These are phyloP conservation scores for Leptopilina drosophilae DNA, from an alignment of 2,888 invertebrate genomes.

Conservation along the genomic window DNA sequence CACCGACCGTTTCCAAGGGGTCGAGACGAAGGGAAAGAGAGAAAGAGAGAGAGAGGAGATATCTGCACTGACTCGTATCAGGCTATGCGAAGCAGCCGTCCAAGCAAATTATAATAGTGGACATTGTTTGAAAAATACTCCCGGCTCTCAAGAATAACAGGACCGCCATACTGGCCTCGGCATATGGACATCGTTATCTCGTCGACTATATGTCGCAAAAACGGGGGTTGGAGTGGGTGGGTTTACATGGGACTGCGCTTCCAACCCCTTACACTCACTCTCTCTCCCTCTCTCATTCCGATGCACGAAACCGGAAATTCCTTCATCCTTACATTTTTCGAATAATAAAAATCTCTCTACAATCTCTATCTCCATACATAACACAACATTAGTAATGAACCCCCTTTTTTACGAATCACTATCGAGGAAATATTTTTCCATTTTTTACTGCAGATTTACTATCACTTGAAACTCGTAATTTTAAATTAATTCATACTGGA, in stretches of 20 bases:
- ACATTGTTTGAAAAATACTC: conserved; percentile 73
- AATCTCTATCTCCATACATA: neutral
- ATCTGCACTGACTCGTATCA: conserved; percentile 60
- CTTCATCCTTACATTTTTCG: neutral
- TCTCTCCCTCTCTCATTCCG: conserved; percentile 48
- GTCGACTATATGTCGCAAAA: conserved; percentile 56
- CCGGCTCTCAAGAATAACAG: conserved; percentile 68
- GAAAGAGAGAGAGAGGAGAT: conserved; percentile 39
- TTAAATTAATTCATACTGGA: no score
- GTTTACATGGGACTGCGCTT: conserved; percentile 57
- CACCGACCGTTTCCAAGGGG: conserved; percentile 45
- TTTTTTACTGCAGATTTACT: no score
- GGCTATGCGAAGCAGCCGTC: conserved; percentile 70
- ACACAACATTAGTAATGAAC: no score
- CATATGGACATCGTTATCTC: conserved; percentile 67
- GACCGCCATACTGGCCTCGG: conserved; percentile 56
- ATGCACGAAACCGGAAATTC: conserved; percentile 55
- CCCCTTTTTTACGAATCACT: no score
- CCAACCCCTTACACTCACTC: conserved; percentile 44
- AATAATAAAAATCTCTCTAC: conserved; percentile 6
- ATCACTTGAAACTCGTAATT: no score
- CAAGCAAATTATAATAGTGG: conserved; percentile 72
- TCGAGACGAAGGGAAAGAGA: no score
- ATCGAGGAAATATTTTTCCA: no score
- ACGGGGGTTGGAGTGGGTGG: conserved; percentile 49